phyloP scores from a whole-genome alignment of 2,797 vertebrate species.

The Bradypus variegatus region DNA sequence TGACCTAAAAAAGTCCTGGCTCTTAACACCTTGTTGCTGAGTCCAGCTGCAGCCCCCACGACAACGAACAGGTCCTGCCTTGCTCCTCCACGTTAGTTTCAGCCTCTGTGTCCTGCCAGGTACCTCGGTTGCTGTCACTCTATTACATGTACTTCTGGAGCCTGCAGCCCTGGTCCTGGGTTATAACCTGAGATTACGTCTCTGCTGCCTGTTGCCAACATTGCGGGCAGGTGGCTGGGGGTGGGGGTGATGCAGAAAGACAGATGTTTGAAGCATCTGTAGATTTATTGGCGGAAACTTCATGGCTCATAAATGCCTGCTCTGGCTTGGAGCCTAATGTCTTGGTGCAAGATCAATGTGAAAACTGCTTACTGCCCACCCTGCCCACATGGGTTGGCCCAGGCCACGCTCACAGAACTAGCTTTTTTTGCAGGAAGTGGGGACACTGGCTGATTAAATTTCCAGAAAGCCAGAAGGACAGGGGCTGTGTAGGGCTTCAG shows the following conservation, averaged over 20 bases:
- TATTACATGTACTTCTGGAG: not conserved
- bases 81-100: not conserved
- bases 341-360: not conserved
- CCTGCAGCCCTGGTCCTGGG: not conserved
- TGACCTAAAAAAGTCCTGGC: not conserved
- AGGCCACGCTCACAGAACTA: not conserved
- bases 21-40: not conserved
- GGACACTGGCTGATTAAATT: not conserved
- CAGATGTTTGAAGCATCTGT: conserved; percentile 33
- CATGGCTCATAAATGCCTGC: conserved; percentile 16
- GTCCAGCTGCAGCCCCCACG: not conserved
- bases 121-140: not conserved
- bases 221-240: conserved; percentile 25
- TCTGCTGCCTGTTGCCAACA: conserved; percentile 5
- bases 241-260: not conserved
- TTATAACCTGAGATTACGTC: not conserved
- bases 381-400: not conserved
- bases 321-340: conserved; percentile 32
- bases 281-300: conserved; percentile 54
- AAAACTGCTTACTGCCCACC: not conserved
- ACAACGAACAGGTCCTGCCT: not conserved
- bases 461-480: not conserved
- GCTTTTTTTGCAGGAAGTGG: not conserved
- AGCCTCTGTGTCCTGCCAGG: not conserved
- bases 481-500: not conserved